Conservation (phyloP, 64 coral and sea anemone genomes). For the Stichodactyla helianthus region DNA sequence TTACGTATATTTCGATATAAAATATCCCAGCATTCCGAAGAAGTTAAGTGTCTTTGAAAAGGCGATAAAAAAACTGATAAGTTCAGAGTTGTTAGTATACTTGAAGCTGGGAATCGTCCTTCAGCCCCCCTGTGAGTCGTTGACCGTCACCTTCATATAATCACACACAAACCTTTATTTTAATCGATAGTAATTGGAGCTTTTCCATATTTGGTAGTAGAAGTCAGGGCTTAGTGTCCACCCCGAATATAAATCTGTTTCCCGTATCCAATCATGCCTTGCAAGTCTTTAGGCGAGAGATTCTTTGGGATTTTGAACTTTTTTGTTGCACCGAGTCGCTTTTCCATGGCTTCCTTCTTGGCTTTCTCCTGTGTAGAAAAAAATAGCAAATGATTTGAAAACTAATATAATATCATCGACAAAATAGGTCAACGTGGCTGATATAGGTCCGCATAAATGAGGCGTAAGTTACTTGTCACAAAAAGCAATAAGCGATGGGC, state of each 20-base stretch:
- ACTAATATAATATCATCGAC: not conserved
- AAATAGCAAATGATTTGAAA: not conserved
- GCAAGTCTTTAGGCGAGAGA: not conserved
- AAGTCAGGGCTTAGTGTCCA: not conserved
- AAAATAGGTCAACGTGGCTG: no score
- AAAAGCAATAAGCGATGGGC: no score
- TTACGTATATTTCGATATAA: not conserved
- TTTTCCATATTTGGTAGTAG: conserved; percentile 4
- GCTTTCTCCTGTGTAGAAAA: not conserved
- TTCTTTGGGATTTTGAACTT: conserved; percentile 16
- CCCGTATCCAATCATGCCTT: conserved; percentile 11
- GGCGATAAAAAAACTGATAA: no score
- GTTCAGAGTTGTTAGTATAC: not conserved
- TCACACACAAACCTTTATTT: not conserved
- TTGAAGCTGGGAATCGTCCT: not conserved
- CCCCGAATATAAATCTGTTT: conserved; percentile 30
- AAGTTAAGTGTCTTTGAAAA: not conserved
- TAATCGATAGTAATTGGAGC: not conserved
- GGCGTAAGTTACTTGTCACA: no score
- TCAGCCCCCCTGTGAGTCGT: not conserved
- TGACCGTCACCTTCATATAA: not conserved
- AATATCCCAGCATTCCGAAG: not conserved
- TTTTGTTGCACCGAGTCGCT: not conserved
- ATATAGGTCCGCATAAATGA: no score
- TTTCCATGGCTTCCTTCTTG: not conserved